These are phyloP conservation scores for Podarcis lilfordi DNA, from an alignment of 2,797 vertebrate genomes.

Conservation along the genomic window DNA sequence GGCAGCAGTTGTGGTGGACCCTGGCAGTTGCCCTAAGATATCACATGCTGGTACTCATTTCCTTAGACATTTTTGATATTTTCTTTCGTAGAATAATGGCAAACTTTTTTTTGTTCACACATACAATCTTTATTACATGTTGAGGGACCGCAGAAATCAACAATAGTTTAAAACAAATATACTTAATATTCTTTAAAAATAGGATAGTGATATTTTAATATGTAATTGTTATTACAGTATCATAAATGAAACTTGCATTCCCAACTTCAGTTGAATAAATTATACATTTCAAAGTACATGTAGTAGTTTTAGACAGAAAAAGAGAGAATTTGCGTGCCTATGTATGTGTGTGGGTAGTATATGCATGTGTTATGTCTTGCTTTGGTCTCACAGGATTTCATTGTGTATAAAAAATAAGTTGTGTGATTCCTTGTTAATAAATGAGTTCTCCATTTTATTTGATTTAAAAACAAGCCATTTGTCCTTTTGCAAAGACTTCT, in stretches of 20 bases:
- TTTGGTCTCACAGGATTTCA: background rate
- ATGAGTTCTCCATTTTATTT: constrained; percentile 2
- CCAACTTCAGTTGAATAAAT: constrained; percentile 3
- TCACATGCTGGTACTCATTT: too few species aligned
- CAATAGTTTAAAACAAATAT: background rate
- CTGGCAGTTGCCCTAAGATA: too few species aligned
- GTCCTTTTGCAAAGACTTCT: background rate
- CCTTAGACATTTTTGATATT: background rate
- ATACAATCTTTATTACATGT: background rate
- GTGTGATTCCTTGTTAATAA: background rate
- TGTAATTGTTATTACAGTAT: background rate
- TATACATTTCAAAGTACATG: background rate
- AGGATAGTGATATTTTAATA: background rate
- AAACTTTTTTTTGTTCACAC: background rate
- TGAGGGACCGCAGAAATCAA: background rate
- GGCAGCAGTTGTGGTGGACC: too few species aligned
- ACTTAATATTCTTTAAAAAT: too few species aligned
- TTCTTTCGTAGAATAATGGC: background rate
- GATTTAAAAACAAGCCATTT: constrained; percentile 3
- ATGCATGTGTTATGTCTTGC: background rate
- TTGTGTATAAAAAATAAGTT: background rate
- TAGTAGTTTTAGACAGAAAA: background rate
- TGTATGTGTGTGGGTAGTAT: too few species aligned
- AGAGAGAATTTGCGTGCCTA: background rate
- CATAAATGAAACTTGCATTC: background rate